Evolutionary conservation across 2,113 vertebrate species (phyloP), one percentile per base, ranked within the genome.

Genomic region (Potamarius usumacintae): DNA sequence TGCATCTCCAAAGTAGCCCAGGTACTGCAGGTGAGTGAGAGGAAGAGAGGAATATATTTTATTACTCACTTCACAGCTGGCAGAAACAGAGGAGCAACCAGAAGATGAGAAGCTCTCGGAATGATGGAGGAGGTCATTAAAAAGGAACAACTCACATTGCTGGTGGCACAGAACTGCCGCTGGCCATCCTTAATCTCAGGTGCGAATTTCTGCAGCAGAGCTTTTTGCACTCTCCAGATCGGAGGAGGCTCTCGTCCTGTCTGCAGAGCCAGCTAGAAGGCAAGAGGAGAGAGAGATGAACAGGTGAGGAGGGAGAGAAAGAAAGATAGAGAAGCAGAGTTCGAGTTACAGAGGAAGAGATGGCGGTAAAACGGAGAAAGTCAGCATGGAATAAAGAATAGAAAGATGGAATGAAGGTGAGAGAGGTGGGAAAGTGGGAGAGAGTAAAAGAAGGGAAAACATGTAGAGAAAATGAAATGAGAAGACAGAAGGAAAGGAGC

Each of bases 111-210:
- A 52, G 82, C 20, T 53, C 22, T 25, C 9, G 69, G 69, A 50
- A n/a, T 0, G 50, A 34, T 65, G 42, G 58, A 67, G 71, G 71
- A 67, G 72, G 30, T 63, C 11, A 67, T 30, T 74, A 84, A 6
- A 20, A 50, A 53, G 27, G 71, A 76, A 55, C 5, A 48, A 94
- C 96, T 98, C 93, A 98, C 97, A 0, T 98, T 98, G 93, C 97
- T 98, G 81, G 97, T 97, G 83, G 97, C 97, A 55, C 97, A 98
- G 91, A 98, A 98, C 93, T 98, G 97, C 48, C 97, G 95, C 91
- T 98, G 97, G 34, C 97, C 97, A 0, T 98, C 97, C 93, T 97
- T 98, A 93, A 98, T 98, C 95, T 97, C 97, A 0, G 97, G 97
- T 78, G 97, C 97, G 93, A 98, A 98, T 82, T 98, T 98, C 94